Base-by-base conservation (phyloP, 2,888 invertebrate species). In the Plebejus anna region DNA sequence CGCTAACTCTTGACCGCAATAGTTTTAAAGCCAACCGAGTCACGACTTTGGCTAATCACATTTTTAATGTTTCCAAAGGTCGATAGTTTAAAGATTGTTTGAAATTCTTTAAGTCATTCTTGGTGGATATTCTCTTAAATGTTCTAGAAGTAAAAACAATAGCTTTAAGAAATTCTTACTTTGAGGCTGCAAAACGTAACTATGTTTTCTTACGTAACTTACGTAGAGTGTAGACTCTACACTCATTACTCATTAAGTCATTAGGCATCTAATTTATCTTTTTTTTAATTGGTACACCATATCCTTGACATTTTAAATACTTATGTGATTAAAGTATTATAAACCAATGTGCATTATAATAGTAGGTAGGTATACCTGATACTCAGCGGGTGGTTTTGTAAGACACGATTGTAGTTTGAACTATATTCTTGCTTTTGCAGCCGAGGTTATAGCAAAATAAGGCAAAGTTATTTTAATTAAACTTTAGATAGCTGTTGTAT, bases 1-100 rank as follows among this genome's bases (percentile, higher is more conserved):
- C 28, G 55, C 3, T 55, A 51, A 73, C 11, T 51, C 73, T 73
- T 73, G 51, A 55, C 73, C 73, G 73, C 73, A 73, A 73, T 55
- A 73, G 32, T 73, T 51, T 51, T 55, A 55, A 51, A 73, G 55
- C 51, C 51, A 73, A 28, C 55, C 5, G 16, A 73, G 73, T 51
- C 73, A 73, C 73, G 73, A 55, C 72, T 42, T 28, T 72, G n/a
- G 47, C 22, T 47, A 22, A 11, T 42, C 32, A 32, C 32, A 36
- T 66, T 36, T 66, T 32, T 66, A 28, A 61, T 28, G 22, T 28
- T 61, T 9, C 3, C 9, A 28, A 28, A 28, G 61, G 22, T 61
- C 22, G 11, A 61, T 9, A 28, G 22, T 28, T 61, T 22, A 11
- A 55, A 55, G 3, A 55, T 55, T 13, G 16, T 16, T 55, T 16